Evolutionary conservation across 2,888 invertebrate species (phyloP), one percentile per base, ranked within the genome.

Genomic region (Ischnus inquisitorius): DNA sequence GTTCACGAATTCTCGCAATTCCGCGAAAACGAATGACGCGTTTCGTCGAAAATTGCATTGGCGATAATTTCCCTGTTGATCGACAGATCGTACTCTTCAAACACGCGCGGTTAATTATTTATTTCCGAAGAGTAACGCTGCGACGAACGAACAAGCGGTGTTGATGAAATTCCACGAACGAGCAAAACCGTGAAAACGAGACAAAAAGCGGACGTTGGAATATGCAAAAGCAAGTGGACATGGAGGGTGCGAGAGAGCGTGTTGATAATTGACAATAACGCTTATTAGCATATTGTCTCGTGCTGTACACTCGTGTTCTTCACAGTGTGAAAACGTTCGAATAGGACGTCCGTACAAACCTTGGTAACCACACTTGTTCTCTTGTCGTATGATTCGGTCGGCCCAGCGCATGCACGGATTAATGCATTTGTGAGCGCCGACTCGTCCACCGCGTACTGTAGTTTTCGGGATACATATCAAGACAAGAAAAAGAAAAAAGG

Each of bases 401-500:
- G 92, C 92, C 93, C 93, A 93, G 86, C 92, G 92, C 92, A 92
- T 92, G 87, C 93, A 92, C 76, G 92, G 91, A 86, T 92, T 92
- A 71, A 88, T 89, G 87, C 90, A 90, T 88, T 90, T 90, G 85
- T 90, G 90, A 68, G 86, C 77, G 79, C 90, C 88, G 71, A 89
- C 90, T 60, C 92, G 91, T 88, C 92, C 92, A 79, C 91, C 90
- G 65, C 92, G 91, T 85, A 91, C 92, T 93, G 75, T 80, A 68
- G 60, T 81, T 81, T 71, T 78, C 64, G 64, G 39, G 57, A 25
- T 48, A 69, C 74, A 84, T 64, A 78, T 69, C 39, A 65, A 64
- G 43, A 51, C 43, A 39, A 75, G 54, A 69, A 51, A 67, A 75
- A 62, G 14, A 64, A 68, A 65, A 60, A 75, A 62, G 14, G 67